phyloP scores from a whole-genome alignment of 2,113 vertebrate species.

The Rhinoptilus africanus region DNA sequence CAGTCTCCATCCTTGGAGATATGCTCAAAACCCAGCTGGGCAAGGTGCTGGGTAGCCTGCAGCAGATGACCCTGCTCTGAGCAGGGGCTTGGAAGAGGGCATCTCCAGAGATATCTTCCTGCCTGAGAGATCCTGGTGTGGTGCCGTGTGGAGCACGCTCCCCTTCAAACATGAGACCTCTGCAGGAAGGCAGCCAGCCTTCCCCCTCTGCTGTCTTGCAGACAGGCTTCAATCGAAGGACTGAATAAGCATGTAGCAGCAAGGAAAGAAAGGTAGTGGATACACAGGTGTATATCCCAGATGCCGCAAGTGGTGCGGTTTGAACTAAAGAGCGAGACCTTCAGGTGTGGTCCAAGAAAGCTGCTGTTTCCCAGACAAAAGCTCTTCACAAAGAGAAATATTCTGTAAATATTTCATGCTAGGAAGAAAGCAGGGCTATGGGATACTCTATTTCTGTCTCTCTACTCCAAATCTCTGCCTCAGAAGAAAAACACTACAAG shows the following conservation, averaged over 20 bases:
- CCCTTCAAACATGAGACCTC: rapidly evolving
- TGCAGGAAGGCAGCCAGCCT: neutral
- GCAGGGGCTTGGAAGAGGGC: rapidly evolving
- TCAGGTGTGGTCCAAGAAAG: neutral
- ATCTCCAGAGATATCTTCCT: neutral
- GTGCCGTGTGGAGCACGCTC: neutral
- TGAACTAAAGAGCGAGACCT: neutral
- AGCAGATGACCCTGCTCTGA: neutral
- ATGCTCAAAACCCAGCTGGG: neutral
- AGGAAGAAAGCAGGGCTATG: neutral
- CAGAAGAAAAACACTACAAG: neutral
- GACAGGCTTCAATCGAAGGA: rapidly evolving
- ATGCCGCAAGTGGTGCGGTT: neutral
- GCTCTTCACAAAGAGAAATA: neutral
- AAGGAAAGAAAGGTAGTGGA: neutral
- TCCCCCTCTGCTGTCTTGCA: rapidly evolving
- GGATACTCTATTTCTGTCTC: neutral
- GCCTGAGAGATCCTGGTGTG: neutral
- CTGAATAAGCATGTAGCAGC: neutral
- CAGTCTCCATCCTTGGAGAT: neutral
- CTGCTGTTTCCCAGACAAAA: neutral
- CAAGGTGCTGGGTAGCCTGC: neutral
- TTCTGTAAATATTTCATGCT: neutral
- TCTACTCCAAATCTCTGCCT: neutral
- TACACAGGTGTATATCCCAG: neutral